Conservation (phyloP, 2,888 invertebrate genomes). For the Dorcus hopei region DNA sequence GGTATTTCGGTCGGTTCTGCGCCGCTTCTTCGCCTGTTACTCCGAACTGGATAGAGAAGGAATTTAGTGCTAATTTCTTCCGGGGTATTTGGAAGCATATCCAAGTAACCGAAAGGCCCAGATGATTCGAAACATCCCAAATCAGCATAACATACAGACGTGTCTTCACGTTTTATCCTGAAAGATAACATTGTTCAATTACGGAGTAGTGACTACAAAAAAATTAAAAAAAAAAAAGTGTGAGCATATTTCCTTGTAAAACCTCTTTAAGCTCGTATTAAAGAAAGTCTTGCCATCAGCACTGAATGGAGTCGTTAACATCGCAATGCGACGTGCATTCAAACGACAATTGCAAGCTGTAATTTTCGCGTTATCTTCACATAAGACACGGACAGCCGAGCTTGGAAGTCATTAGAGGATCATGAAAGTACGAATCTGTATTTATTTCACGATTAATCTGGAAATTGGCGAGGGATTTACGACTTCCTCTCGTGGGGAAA, state of each 20-base stretch:
- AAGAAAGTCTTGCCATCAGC: neutral
- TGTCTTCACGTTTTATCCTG: slow-evolving; percentile 74
- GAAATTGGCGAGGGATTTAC: too few species aligned
- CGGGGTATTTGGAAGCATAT: slow-evolving; percentile 82
- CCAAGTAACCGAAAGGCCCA: slow-evolving; percentile 86
- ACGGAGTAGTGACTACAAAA: neutral
- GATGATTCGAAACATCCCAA: slow-evolving; percentile 85
- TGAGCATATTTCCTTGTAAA: neutral
- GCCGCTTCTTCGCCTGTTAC: slow-evolving; percentile 41
- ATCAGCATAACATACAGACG: slow-evolving; percentile 79
- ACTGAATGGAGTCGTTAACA: too few species aligned
- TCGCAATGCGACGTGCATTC: too few species aligned
- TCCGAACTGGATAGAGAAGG: slow-evolving; percentile 68
- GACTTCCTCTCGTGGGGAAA: too few species aligned
- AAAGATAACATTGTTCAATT: slow-evolving; percentile 4
- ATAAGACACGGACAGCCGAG: too few species aligned
- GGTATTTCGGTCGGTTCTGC: slow-evolving; percentile 68
- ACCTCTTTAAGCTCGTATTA: neutral
- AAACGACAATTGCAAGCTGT: too few species aligned
- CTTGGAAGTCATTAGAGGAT: too few species aligned
- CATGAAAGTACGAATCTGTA: too few species aligned
- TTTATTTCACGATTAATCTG: too few species aligned
- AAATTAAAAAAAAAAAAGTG: slow-evolving; percentile 1
- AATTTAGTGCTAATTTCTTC: slow-evolving; percentile 85
- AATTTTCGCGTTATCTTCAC: too few species aligned